Evolutionary conservation across 2,888 invertebrate species (phyloP).

Genomic region (Calliopum simillimum): DNA sequence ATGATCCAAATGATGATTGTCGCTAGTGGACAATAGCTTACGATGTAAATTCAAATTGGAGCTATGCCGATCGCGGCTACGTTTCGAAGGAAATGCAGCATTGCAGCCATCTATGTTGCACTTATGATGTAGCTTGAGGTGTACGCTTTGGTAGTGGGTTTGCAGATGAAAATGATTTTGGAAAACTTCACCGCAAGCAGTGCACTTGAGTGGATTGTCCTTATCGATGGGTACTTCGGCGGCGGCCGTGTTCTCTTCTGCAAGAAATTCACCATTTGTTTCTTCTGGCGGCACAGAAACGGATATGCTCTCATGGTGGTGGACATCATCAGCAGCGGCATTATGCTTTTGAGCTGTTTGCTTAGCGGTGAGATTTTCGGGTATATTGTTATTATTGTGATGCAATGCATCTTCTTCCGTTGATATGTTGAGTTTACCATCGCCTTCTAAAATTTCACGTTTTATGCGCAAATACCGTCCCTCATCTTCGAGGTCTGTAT

Average conservation of each 20-base stretch:
- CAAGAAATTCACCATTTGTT: conserved; percentile 39
- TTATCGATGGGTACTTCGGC: conserved; percentile 91
- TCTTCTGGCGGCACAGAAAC: conserved; percentile 30
- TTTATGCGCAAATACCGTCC: conserved; percentile 58
- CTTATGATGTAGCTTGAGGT: conserved; percentile 94
- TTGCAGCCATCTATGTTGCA: conserved; percentile 95
- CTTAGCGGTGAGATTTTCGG: conserved; percentile 49
- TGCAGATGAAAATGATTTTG: conserved; percentile 94
- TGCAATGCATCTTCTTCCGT: conserved; percentile 36
- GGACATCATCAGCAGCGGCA: conserved; percentile 32
- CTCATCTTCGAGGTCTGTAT: conserved; percentile 48
- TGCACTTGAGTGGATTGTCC: conserved; percentile 91
- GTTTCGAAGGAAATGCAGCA: conserved; percentile 93
- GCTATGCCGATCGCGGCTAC: conserved; percentile 92
- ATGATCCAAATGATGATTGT: conserved; percentile 57
- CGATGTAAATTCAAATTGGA: conserved; percentile 91
- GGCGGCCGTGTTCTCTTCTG: conserved; percentile 69
- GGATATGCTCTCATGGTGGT: conserved; percentile 29
- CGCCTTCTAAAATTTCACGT: conserved; percentile 56
- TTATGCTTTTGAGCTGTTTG: conserved; percentile 9
- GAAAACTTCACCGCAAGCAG: conserved; percentile 92
- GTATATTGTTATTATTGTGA: conserved; percentile 46
- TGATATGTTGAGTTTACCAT: conserved; percentile 45
- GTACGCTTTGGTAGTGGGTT: conserved; percentile 95
- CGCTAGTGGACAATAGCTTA: conserved; percentile 81